Conservation (phyloP, 1,140 invertebrate species). For the Dreissena polymorpha region DNA sequence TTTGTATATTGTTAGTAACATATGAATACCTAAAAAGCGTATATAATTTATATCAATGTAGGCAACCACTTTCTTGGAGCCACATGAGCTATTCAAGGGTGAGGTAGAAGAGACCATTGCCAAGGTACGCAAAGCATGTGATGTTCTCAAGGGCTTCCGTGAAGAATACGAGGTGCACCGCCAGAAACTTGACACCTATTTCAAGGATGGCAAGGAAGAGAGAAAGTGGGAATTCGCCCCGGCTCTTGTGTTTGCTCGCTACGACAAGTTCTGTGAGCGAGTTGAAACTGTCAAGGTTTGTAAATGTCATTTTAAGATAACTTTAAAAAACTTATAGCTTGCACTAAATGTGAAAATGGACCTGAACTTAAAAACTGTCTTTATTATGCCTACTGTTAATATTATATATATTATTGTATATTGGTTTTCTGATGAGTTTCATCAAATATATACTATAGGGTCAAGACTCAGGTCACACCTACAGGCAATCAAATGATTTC, state of each 20-base stretch:
- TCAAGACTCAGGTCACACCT: no score
- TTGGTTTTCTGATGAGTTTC: no score
- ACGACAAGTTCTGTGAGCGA: constrained; percentile 91
- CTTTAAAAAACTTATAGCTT: no score
- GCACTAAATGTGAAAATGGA: no score
- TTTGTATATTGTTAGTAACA: no score
- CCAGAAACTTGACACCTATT: constrained; percentile 85
- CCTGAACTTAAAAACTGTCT: no score
- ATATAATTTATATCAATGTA: constrained; percentile 66
- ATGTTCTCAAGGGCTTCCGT: constrained; percentile 87
- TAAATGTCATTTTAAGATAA: background rate
- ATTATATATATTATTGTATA: no score
- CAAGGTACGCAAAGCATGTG: constrained; percentile 92
- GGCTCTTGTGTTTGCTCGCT: constrained; percentile 91
- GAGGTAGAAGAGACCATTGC: constrained; percentile 84
- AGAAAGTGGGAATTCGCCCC: constrained; percentile 94
- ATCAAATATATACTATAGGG: no score
- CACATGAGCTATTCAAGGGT: constrained; percentile 89
- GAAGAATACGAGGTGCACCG: constrained; percentile 85
- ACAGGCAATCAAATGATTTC: no score
- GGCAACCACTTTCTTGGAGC: constrained; percentile 92
- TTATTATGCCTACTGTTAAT: no score
- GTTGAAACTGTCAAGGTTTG: constrained; percentile 89
- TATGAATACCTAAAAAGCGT: no score
- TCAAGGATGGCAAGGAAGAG: constrained; percentile 83